Evolutionary conservation across 92 coral and sea anemone species (phyloP).

Genomic region (Porites evermanni): DNA sequence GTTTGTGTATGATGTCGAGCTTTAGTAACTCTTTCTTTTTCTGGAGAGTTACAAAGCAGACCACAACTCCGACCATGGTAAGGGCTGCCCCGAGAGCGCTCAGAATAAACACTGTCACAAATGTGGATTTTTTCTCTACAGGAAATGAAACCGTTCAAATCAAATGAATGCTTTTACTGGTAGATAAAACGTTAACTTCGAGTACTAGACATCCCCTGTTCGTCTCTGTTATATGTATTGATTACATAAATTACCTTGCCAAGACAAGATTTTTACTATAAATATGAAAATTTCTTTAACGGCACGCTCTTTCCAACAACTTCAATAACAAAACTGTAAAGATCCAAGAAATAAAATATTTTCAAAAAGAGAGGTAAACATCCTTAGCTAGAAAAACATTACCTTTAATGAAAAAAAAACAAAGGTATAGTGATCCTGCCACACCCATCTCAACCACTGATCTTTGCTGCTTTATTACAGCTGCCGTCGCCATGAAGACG

Average conservation of each 20-base stretch:
- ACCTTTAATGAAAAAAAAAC: conserved; percentile 79
- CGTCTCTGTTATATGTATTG: too few species aligned
- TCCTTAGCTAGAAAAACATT: neutral
- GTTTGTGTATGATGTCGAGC: conserved; percentile 67
- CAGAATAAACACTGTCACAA: conserved; percentile 64
- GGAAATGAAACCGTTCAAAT: neutral
- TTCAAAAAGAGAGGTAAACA: too few species aligned
- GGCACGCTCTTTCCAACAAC: too few species aligned
- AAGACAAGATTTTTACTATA: too few species aligned
- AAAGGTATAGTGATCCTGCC: conserved; percentile 67
- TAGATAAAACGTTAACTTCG: too few species aligned
- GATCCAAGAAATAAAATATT: too few species aligned
- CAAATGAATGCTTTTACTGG: too few species aligned
- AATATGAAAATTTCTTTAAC: too few species aligned
- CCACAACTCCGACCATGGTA: conserved; percentile 41
- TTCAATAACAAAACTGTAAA: too few species aligned
- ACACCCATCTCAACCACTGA: conserved; percentile 47
- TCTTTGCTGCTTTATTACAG: conserved; percentile 53
- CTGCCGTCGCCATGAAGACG: conserved; percentile 24
- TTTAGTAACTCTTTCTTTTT: conserved; percentile 41
- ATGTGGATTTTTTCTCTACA: conserved; percentile 65
- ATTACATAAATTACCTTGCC: too few species aligned
- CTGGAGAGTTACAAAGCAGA: conserved; percentile 23
- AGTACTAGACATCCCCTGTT: too few species aligned
- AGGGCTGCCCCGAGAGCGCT: conserved; percentile 69